Evolutionary conservation across 2,888 invertebrate genomes (phyloP), one percentile per base, ranked within the genome.

Genomic region (Perdita meconis): DNA sequence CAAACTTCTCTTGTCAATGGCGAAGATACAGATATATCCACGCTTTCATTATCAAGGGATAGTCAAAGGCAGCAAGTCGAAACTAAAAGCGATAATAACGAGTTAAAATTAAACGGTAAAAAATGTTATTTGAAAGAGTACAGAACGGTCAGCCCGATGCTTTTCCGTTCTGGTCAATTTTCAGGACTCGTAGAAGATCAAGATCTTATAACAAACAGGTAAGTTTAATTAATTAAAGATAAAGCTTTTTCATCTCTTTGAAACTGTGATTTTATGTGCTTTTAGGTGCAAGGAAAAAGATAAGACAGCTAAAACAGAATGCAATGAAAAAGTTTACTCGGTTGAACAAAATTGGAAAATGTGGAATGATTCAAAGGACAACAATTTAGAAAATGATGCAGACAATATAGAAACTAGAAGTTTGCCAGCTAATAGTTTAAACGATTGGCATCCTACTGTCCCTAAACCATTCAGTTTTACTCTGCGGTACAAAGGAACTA

Each of bases 381-480:
- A 88, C 10, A 88, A 87, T 59, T 72, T 81, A 13, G 89, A 90
- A 6, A 91, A 89, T 71, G 90, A 90, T 42, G 84, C 72, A 1
- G 93, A 93, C 63, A 91, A 91, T 64, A 84, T 87, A 13, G 92
- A 90, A 69, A 90, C 91, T 1, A 90, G 89, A 67, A 92, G 91
- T 66, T 81, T 92, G 34, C 90, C 92, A 19, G 87, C 91, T 1
- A 82, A 78, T 22, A 88, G 85, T 76, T 88, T 91, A n/a, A 90
- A 90, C 64, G 88, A 89, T 55, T 91, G 90, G 92, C 88, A 90
- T 16, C 90, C 91, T 22, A 95, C 95, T 0, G 93, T 95, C 68
- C 95, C 95, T 0, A 95, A 95, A 89, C 95, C 96, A 1, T 96
- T 96, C 89, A 94, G 94, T 91, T 95, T 96, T 94, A 95, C 95